Evolutionary conservation across 2,888 invertebrate species (phyloP), one percentile per base, ranked within the genome.

Genomic region (Corbicula japonica): DNA sequence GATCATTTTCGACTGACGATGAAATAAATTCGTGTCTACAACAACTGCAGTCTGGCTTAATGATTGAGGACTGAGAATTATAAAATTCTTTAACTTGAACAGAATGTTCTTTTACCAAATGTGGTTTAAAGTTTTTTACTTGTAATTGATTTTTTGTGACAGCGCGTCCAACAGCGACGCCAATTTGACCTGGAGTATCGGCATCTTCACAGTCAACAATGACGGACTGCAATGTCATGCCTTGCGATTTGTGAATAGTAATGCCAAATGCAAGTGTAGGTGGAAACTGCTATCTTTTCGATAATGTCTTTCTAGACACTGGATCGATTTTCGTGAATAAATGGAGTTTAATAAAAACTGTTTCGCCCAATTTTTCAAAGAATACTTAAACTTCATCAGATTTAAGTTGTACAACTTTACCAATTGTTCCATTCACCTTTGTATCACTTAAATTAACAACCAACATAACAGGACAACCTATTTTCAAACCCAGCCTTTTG

Each of bases 141-240:
- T 54, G 23, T 18, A 54, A 30, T 8, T 54, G 4, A 10, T 54
- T 18, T 4, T 5, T 18, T 8, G 8, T 54, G 4, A 28, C 30
- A 26, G 30, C 54, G 26, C 54, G 54, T 5, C 54, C 54, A 12
- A 54, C 4, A 8, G 54, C 54, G 54, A n/a, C n/a, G n/a, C n/a
- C n/a, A n/a, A n/a, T n/a, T n/a, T n/a, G n/a, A n/a, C n/a, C n/a
- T n/a, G n/a, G 28, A 21, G 26, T 5, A 8, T 21, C 26, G 6
- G 30, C 54, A 54, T 54, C 23, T 54, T 54, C 30, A 30, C 54
- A 54, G 18, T 54, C 54, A 4, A 54, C 54, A 54, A 54, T 28
- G 5, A 21, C 5, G 4, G 54, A 54, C 6, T 41, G 41, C 18
- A 10, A 54, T 54, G 18, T n/a, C n/a, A n/a, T n/a, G n/a, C 26